Evolutionary conservation across 2,888 invertebrate species (phyloP).

Genomic region (Epinotia nisella): DNA sequence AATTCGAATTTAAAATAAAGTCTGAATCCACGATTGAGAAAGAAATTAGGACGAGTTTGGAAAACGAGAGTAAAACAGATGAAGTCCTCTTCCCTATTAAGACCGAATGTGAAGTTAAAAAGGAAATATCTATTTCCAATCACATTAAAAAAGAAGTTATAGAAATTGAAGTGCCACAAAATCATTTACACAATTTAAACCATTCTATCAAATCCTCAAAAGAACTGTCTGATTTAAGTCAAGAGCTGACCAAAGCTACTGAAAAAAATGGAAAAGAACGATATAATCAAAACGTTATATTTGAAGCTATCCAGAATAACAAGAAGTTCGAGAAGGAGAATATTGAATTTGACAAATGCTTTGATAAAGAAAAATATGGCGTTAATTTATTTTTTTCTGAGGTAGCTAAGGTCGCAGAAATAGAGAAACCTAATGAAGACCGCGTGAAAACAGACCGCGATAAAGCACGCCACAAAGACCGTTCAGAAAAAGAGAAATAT

Average conservation of each 20-base stretch:
- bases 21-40: constrained; percentile 59
- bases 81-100: constrained; percentile 50
- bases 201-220: constrained; percentile 59
- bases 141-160: constrained; percentile 64
- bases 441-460: constrained; percentile 73
- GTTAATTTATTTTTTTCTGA: constrained; percentile 55
- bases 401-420: constrained; percentile 60
- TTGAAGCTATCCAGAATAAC: constrained; percentile 58
- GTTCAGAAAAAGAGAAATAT: constrained; percentile 61
- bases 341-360: constrained; percentile 71
- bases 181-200: constrained; percentile 61
- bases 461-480: constrained; percentile 68
- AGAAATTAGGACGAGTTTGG: constrained; percentile 56
- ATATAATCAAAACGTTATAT: constrained; percentile 55
- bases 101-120: constrained; percentile 57
- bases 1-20: constrained; percentile 56
- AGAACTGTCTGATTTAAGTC: constrained; percentile 57
- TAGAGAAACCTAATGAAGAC: constrained; percentile 73
- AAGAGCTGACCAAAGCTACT: constrained; percentile 55
- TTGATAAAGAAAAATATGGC: constrained; percentile 70
- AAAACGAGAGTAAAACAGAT: constrained; percentile 55
- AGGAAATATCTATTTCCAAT: constrained; percentile 57
- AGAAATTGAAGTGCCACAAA: constrained; percentile 60
- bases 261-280: constrained; percentile 67
- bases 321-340: constrained; percentile 76